Conservation (phyloP, 2,797 vertebrate species). For the Paratrypauchen microcephalus region DNA sequence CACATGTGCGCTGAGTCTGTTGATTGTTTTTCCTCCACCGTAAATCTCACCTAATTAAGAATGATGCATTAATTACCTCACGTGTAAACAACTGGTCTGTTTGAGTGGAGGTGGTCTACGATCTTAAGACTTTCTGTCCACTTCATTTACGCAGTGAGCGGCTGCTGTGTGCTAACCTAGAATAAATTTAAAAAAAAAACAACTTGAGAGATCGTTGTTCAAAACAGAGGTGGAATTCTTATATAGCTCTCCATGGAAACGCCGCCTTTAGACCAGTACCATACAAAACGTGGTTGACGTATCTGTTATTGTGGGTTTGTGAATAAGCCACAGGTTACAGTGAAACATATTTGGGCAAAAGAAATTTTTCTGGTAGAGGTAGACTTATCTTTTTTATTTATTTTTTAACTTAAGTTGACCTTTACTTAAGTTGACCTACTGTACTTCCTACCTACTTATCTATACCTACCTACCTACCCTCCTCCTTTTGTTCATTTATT, state of each 20-base stretch:
- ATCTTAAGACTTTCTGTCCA: constrained; percentile 83
- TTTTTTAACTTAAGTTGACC: too few species aligned
- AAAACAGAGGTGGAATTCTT: neutral
- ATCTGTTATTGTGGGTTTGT: neutral
- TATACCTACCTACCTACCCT: too few species aligned
- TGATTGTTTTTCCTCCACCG: constrained; percentile 48
- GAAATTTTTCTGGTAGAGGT: neutral
- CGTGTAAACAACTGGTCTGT: constrained; percentile 80
- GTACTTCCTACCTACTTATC: too few species aligned
- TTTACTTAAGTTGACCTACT: too few species aligned
- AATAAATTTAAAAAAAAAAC: constrained; percentile 56
- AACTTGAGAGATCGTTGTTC: constrained; percentile 7
- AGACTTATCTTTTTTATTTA: too few species aligned
- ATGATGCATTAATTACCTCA: constrained; percentile 81
- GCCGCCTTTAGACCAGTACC: neutral
- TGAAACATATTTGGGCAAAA: neutral
- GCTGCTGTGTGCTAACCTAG: constrained; percentile 47
- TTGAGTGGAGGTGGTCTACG: constrained; percentile 75
- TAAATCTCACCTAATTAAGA: constrained; percentile 79
- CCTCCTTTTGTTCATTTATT: too few species aligned
- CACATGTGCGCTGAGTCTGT: constrained; percentile 26
- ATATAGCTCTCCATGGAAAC: constrained; percentile 3
- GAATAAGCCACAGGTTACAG: neutral
- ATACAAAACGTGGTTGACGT: neutral
- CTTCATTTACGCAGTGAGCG: constrained; percentile 77